phyloP scores from a whole-genome alignment of 92 coral and sea anemone species.

The Palythoa caribaeorum region DNA sequence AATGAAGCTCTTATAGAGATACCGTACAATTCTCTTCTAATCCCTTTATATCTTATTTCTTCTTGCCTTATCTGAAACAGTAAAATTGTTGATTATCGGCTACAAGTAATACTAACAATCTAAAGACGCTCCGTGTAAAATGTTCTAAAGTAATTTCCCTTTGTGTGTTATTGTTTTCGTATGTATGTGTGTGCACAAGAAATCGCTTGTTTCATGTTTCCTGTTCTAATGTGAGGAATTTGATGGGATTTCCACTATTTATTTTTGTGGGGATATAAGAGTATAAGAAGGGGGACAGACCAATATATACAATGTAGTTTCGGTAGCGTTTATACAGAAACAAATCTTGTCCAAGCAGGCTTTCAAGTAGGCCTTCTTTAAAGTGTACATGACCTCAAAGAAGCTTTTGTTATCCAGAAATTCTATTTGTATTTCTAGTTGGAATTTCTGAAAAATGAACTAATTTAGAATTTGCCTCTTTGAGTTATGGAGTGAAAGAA shows the following conservation, averaged over 20 bases:
- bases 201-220: background rate
- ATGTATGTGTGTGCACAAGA: background rate
- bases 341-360: background rate
- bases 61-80: background rate
- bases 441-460: no score
- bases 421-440: no score
- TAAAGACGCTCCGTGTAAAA: background rate
- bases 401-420: no score
- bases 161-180: background rate
- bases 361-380: no score
- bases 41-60: background rate
- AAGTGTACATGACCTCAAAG: no score
- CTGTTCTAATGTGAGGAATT: background rate
- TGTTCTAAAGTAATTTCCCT: background rate
- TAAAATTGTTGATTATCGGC: background rate
- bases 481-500: no score
- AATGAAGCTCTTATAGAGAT: background rate
- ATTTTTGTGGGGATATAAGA: constrained; percentile 9
- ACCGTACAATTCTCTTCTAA: background rate
- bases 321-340: background rate
- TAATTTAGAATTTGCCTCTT: no score
- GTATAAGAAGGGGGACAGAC: background rate
- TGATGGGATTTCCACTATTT: constrained; percentile 12
- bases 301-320: background rate
- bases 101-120: background rate